Base-by-base conservation (phyloP, 2,797 vertebrate genomes). In the Falco peregrinus region DNA sequence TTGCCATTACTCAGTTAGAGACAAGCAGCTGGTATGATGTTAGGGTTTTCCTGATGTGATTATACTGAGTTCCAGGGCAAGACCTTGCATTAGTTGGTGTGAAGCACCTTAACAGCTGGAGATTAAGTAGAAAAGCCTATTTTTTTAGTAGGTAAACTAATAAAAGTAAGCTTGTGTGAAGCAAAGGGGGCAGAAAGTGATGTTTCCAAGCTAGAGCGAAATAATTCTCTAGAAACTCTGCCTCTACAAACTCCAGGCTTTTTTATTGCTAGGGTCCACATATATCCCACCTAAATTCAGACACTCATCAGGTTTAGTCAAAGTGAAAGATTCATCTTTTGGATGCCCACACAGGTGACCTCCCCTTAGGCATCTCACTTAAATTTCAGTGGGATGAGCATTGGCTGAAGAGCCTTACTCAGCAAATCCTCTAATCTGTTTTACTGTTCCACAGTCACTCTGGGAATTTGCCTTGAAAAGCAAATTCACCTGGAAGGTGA, bases 221-320 rank as follows among this genome's bases (percentile, higher is more conserved):
- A 3, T 37, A 54, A 59, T 59, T 14, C 4, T 69, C 6, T 41
- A 61, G 45, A 47, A 90, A 75, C 80, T 84, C 35, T 31, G 14
- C 17, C 29, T 71, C 53, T 33, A 31, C 3, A 13, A 56, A 56
- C 12, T 71, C 17, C 17, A 59, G 35, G 7, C 20, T 85, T 92
- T 77, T 65, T 37, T 75, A 0, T 45, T 88, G 5, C 16, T 63
- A 51, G 21, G 15, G 9, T 89, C 29, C 11, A 13, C 0, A 0
- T 57, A 59, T 25, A 37, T 89, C 31, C 39, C 26, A 54, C 43
- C 29, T 79, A 28, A 61, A 65, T 28, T 53, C 25, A 76, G 60
- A 10, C 16, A 13, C 16, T 41, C 7, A 28, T 16, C 2, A 1
- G 26, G 39, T 78, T 93, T 47, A 65, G 33, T 41, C 37, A 5